Percentiles rank a stretch among this genome's conserved stretches.
Conservation (phyloP, 2,888 invertebrate genomes). For the Neoascia interrupta region DNA sequence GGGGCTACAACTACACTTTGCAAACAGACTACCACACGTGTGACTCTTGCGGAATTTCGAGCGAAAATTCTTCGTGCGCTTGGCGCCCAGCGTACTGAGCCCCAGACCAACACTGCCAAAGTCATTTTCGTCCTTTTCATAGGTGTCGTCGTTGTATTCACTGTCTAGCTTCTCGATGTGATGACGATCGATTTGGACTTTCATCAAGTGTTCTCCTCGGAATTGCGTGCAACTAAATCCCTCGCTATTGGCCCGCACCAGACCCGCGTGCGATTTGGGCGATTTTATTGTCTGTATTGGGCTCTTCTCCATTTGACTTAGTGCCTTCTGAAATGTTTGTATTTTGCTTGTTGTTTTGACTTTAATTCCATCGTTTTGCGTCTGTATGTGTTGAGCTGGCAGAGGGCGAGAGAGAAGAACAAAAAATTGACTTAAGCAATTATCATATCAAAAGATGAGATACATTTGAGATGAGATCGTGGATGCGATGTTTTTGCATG, state of each 20-base stretch:
- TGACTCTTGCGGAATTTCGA: slow-evolving; percentile 75
- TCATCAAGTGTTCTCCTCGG: slow-evolving; percentile 15
- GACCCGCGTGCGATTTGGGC: background rate
- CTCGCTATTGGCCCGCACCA: slow-evolving; percentile 50
- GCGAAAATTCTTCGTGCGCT: slow-evolving; percentile 71
- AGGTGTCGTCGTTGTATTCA: slow-evolving; percentile 30
- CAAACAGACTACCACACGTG: slow-evolving; percentile 77
- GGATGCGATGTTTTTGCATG: slow-evolving; percentile 5
- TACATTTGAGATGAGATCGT: slow-evolving; percentile 4
- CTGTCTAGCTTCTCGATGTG: background rate
- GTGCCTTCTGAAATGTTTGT: slow-evolving; percentile 39
- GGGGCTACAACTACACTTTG: slow-evolving; percentile 75
- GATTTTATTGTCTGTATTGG: slow-evolving; percentile 23
- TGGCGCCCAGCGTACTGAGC: slow-evolving; percentile 68
- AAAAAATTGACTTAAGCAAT: slow-evolving; percentile 40
- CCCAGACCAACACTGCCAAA: slow-evolving; percentile 68
- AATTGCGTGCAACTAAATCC: slow-evolving; percentile 49
- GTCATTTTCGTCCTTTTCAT: slow-evolving; percentile 59
- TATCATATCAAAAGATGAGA: slow-evolving; percentile 32
- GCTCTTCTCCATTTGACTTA: slow-evolving; percentile 51
- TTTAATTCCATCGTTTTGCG: slow-evolving; percentile 50
- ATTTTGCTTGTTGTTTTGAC: slow-evolving; percentile 38
- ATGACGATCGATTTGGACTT: slow-evolving; percentile 32
- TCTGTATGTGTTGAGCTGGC: slow-evolving; percentile 54
- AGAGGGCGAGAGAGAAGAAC: background rate